phyloP scores from a whole-genome alignment of 2,888 invertebrate genomes.

The Octonoba sinensis region DNA sequence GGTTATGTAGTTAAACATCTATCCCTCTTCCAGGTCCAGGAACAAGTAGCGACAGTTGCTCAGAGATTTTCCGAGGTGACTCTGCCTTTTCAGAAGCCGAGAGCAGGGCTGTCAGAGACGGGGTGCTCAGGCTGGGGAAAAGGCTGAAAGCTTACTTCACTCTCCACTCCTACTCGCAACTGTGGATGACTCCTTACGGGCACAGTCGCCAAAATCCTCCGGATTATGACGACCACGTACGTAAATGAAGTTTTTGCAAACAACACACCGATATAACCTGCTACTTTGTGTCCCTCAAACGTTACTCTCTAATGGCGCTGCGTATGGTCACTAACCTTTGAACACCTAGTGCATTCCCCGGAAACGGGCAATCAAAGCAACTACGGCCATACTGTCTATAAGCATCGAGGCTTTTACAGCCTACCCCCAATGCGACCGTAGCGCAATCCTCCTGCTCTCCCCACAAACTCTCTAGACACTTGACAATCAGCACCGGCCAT shows the following conservation, averaged over 20 bases:
- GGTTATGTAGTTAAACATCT: too few relatives aligned
- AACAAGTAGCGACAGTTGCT: conserved; percentile 64
- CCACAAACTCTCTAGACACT: too few relatives aligned
- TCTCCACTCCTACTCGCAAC: conserved; percentile 63
- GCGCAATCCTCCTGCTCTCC: neutral
- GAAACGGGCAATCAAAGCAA: too few relatives aligned
- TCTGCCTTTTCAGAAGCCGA: conserved; percentile 67
- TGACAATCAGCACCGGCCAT: too few relatives aligned
- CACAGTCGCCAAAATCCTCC: conserved; percentile 34
- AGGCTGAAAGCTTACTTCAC: conserved; percentile 65
- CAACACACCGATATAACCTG: too few relatives aligned
- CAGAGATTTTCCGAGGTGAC: conserved; percentile 65
- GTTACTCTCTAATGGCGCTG: too few relatives aligned
- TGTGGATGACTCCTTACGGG: conserved; percentile 66
- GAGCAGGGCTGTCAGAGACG: conserved; percentile 63
- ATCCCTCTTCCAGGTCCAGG: conserved; percentile 46
- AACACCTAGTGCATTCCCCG: too few relatives aligned
- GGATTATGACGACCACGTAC: conserved; percentile 58
- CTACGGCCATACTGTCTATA: too few relatives aligned
- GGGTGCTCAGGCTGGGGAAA: conserved; percentile 42
- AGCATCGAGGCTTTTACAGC: too few relatives aligned
- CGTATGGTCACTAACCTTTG: too few relatives aligned
- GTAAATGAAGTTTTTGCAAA: too few relatives aligned
- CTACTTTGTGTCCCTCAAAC: too few relatives aligned
- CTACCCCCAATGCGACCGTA: neutral